A percentile compares a stretch with the other conserved stretches of the same genome.
Conservation (phyloP, 2,113 vertebrate species). For the Lepus timidus region DNA sequence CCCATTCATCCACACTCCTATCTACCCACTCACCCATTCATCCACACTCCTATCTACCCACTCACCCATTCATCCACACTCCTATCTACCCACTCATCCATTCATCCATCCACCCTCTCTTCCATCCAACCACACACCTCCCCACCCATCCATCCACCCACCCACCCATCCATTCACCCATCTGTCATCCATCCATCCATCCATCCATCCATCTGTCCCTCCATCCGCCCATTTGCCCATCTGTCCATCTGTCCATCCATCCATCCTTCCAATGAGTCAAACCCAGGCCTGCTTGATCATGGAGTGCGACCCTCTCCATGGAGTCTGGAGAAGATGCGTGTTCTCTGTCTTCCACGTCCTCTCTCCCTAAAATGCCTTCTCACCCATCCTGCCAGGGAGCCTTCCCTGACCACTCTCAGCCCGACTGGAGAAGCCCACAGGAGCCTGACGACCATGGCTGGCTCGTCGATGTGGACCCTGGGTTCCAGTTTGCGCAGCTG, state of each 20-base stretch:
- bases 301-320: neutral
- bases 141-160: neutral
- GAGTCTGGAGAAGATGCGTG: neutral
- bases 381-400: neutral
- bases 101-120: no score
- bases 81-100: no score
- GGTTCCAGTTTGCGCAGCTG: neutral
- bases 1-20: accelerated
- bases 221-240: neutral
- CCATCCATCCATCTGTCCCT: no score
- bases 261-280: neutral
- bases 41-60: no score
- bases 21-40: accelerated
- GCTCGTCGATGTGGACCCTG: neutral
- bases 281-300: neutral
- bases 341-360: neutral
- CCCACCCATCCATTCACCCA: no score
- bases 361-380: neutral
- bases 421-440: neutral
- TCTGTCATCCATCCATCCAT: no score
- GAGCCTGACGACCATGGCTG: neutral
- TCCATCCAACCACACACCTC: no score
- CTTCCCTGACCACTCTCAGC: neutral
- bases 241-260: neutral
- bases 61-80: no score